Conservation (phyloP, 2,797 vertebrate species). For the Xenops minutus region DNA sequence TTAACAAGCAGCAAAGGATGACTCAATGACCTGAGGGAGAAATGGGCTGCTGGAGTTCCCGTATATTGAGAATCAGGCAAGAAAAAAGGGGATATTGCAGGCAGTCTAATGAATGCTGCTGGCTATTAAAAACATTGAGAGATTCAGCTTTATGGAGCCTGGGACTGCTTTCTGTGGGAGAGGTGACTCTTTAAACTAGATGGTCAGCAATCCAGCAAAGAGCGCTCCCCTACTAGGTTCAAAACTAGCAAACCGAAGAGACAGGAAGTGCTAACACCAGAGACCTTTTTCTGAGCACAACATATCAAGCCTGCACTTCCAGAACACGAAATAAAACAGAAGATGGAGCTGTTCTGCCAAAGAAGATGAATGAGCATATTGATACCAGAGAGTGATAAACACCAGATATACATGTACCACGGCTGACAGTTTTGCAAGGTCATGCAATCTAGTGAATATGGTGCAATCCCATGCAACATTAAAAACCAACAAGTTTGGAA, state of each 20-base stretch:
- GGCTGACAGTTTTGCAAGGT: background rate
- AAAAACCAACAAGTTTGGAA: background rate
- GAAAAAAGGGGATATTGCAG: background rate
- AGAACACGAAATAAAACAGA: slow-evolving; percentile 59
- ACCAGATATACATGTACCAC: background rate
- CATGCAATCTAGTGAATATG: background rate
- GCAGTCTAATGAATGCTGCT: background rate
- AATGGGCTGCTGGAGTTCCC: background rate
- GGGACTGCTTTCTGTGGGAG: background rate
- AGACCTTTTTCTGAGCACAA: background rate
- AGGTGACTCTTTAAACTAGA: background rate
- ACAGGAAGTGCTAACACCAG: background rate
- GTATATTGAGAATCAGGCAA: background rate
- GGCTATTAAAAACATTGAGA: background rate
- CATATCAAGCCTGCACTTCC: background rate
- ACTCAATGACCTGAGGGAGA: slow-evolving; percentile 11
- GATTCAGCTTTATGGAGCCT: background rate
- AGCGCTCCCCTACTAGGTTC: background rate
- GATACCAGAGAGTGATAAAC: slow-evolving; percentile 30
- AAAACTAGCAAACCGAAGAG: background rate
- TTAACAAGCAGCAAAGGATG: slow-evolving; percentile 3
- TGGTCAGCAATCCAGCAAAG: background rate
- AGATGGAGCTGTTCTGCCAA: slow-evolving; percentile 71
- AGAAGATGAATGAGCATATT: slow-evolving; percentile 48
- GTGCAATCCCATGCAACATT: background rate